Evolutionary conservation across 2,113 vertebrate genomes (phyloP), one percentile per base, ranked within the genome.

Genomic region (Anser brachyrhynchus): DNA sequence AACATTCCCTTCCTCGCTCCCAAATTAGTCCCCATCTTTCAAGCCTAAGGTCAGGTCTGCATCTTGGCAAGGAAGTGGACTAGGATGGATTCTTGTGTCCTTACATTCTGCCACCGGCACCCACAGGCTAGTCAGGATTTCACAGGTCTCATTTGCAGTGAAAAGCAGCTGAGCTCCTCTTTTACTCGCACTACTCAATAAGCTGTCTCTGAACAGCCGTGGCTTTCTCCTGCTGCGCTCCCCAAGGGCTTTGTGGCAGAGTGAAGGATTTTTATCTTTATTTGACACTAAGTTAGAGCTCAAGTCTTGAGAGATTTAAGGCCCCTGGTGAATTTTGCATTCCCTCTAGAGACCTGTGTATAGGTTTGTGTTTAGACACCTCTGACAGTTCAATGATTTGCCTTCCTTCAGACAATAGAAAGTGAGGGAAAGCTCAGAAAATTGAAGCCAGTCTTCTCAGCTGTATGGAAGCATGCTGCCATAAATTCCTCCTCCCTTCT

Each of bases 401-500:
- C 6, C 70, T 81, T 75, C 62, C 44, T 84, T 43, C 16, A 62
- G 69, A 49, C 33, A 31, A 37, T 16, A 49, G 46, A 31, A 93
- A n/a, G 6, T 46, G 15, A 7, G 14, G 33, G 10, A 55, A 70
- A n/a, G 16, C 31, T 44, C 13, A 44, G 28, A 44, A 58, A 22
- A 46, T 10, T 21, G 39, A 90, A 76, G 10, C 39, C 52, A 57
- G 18, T 35, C 33, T 67, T 79, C 28, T 31, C 39, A 69, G 43
- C 12, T 29, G 28, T 16, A 46, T 35, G 0, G 0, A 9, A 44
- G 67, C 39, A 69, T 14, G 4, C 19, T 39, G 11, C 62, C 39
- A 20, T 87, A 72, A 79, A 84, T 55, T 55, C 57, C 71, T 79
- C 44, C 26, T 78, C 14, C n/a, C 44, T 65, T 79, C n/a, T 61